phyloP scores from a whole-genome alignment of 2,888 invertebrate species.

The Erynnis tages region DNA sequence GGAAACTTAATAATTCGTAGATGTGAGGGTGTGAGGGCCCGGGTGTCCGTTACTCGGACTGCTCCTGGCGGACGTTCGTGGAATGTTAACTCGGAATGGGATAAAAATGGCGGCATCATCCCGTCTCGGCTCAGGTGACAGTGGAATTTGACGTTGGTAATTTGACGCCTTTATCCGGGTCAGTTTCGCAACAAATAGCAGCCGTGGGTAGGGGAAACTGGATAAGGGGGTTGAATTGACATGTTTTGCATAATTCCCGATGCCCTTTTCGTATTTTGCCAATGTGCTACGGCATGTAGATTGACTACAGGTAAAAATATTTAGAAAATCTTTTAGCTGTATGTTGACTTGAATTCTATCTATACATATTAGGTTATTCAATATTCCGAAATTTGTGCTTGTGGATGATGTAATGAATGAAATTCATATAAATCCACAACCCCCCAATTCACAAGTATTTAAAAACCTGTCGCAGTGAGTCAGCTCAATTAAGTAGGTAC shows the following conservation, averaged over 20 bases:
- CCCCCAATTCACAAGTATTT: no score
- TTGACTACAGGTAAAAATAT: not conserved
- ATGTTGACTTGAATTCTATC: no score
- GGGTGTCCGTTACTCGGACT: constrained; percentile 58
- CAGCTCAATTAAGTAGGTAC: no score
- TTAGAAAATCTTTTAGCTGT: not conserved
- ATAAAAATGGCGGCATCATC: constrained; percentile 67
- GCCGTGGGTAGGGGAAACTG: constrained; percentile 28
- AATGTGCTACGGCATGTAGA: constrained; percentile 1
- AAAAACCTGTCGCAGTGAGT: no score
- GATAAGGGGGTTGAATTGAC: constrained; percentile 38
- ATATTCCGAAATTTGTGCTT: no score
- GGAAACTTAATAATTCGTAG: constrained; percentile 52
- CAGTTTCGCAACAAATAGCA: constrained; percentile 61
- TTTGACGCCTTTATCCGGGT: constrained; percentile 74
- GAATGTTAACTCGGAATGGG: constrained; percentile 72
- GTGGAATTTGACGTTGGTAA: constrained; percentile 71
- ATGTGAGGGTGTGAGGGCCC: constrained; percentile 44
- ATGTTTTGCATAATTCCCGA: constrained; percentile 42
- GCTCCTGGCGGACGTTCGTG: constrained; percentile 63
- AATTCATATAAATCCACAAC: no score
- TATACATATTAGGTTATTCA: no score
- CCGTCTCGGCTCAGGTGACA: constrained; percentile 67
- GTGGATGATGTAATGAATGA: no score
- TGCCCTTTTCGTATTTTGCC: constrained; percentile 2